Conservation (phyloP, 2,797 vertebrate species). For the Enteromius trimaculatus region DNA sequence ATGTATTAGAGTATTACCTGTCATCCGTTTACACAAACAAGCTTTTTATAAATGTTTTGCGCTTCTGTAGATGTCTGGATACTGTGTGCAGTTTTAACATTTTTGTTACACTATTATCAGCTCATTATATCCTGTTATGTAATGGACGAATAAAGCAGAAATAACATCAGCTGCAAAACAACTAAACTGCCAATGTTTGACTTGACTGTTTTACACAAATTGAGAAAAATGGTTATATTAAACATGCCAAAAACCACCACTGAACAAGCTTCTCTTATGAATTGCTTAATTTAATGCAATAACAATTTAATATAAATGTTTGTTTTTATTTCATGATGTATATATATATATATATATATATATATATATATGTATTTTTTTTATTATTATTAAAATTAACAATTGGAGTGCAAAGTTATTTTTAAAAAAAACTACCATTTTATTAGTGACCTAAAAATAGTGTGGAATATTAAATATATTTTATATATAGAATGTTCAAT, state of each 20-base stretch:
- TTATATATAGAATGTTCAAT: background rate
- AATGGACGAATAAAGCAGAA: slow-evolving; percentile 1
- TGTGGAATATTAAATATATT: background rate
- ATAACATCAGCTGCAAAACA: background rate
- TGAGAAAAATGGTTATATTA: background rate
- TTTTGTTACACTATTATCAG: background rate
- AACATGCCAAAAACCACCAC: background rate
- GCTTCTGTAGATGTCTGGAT: background rate
- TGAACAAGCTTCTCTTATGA: background rate
- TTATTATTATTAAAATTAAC: background rate
- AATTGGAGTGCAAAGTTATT: background rate
- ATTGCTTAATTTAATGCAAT: background rate
- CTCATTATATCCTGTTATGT: background rate
- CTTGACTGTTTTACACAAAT: background rate
- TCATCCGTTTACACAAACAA: background rate
- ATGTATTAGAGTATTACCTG: slow-evolving; percentile 1
- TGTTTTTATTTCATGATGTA: no score
- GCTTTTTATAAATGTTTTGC: background rate
- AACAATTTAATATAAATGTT: background rate
- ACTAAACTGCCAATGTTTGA: background rate
- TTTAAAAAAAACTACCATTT: background rate
- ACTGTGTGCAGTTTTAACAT: background rate
- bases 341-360: no score
- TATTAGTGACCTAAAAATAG: background rate
- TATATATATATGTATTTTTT: no score